Conservation (phyloP, 2,113 vertebrate species). For the Mirza zaza region DNA sequence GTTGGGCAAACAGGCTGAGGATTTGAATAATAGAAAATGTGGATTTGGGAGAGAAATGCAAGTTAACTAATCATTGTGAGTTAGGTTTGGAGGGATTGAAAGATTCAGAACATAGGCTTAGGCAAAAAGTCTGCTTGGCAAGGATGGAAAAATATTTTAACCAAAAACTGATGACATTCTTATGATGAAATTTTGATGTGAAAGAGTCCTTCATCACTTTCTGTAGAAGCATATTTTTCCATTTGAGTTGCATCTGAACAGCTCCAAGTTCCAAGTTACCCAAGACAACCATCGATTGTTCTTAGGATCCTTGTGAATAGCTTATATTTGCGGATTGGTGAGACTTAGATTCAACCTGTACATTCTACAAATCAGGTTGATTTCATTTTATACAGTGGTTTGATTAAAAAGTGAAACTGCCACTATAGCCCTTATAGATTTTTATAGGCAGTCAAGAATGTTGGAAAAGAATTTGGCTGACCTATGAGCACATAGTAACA, state of each 20-base stretch:
- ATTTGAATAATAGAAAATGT: conserved; percentile 26
- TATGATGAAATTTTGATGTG: background rate
- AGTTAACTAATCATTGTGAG: background rate
- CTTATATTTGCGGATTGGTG: background rate
- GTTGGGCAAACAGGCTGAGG: background rate
- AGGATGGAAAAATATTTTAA: conserved; percentile 15
- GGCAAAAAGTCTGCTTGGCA: conserved; percentile 30
- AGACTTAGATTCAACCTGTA: background rate
- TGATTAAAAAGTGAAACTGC: conserved; percentile 6
- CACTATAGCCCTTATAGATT: background rate
- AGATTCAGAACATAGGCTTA: background rate
- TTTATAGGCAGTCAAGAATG: background rate
- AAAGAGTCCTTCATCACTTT: background rate
- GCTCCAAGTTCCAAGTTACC: background rate
- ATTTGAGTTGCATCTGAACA: background rate
- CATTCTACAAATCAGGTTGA: conserved; percentile 12
- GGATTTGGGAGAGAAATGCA: background rate
- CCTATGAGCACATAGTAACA: background rate
- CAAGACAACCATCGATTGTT: background rate
- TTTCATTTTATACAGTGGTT: conserved; percentile 9
- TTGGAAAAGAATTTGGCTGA: background rate
- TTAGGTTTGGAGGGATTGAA: background rate
- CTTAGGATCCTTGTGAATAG: background rate
- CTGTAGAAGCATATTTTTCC: background rate
- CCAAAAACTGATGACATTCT: background rate